Base-by-base conservation (phyloP, 2,113 vertebrate genomes). In the Cynoglossus semilaevis region DNA sequence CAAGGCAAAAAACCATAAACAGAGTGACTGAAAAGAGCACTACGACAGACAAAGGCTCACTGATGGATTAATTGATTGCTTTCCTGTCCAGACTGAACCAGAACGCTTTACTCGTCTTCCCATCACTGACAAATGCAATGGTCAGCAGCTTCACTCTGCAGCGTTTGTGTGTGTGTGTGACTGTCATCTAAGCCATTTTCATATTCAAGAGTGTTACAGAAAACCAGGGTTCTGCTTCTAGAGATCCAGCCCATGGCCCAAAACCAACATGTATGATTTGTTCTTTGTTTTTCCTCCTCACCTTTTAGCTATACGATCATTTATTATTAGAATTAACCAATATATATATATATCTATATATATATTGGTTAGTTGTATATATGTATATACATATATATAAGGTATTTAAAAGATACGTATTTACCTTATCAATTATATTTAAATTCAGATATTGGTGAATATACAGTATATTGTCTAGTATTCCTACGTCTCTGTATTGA, bases 41-140 rank as follows among this genome's bases (percentile, higher is more conserved):
- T 85, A 73, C 74, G 73, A 72, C 76, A 79, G 68, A 85, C 81
- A 85, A 75, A 70, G 63, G 58, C 46, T 68, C 78, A 85, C 80
- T 84, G 84, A 87, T 70, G 55, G 74, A 71, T 72, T 64, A 74
- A 77, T 84, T 81, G 82, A 86, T 87, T 29, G 57, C 58, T 70
- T 72, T 70, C 55, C 48, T 52, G 60, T 76, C 65, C 70, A 73
- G 73, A 54, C 71, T 63, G 68, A 82, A 74, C 49, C 76, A 80
- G 51, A 63, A 82, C 67, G 51, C 72, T 61, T 70, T 56, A 43
- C 65, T 77, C 75, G 56, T 79, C 75, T 81, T 74, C 60, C 74
- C 68, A 75, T 82, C 65, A 67, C 48, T 50, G 61, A 29, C 54
- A 59, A 60, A 63, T 73, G 84, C 82, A 63, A 71, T 47, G 56